phyloP scores from a whole-genome alignment of 2,113 vertebrate species.

The Pseudopodoces humilis region DNA sequence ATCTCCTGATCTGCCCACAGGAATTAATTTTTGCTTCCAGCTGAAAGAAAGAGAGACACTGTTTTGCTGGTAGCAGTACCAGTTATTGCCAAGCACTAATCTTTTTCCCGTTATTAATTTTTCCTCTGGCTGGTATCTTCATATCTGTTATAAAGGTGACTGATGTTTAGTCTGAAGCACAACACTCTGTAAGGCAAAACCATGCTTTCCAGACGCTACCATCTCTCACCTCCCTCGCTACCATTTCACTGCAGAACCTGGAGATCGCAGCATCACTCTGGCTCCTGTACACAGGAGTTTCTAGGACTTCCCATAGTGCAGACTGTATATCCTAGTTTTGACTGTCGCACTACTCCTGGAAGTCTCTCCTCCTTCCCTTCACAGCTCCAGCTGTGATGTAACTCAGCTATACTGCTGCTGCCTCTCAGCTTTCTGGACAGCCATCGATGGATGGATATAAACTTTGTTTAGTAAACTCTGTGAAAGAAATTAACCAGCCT shows the following conservation, averaged over 20 bases:
- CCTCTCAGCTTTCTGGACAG: not conserved
- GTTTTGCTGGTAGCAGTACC: not conserved
- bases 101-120: not conserved
- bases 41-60: not conserved
- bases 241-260: not conserved
- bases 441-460: not conserved
- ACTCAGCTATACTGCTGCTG: not conserved
- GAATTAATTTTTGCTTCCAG: not conserved
- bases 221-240: not conserved
- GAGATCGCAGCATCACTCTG: not conserved
- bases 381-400: not conserved
- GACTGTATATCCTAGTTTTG: rapidly evolving
- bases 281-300: rapidly evolving
- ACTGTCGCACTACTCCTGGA: not conserved
- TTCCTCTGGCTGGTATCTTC: not conserved
- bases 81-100: not conserved
- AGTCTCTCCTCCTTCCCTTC: not conserved
- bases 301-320: not conserved
- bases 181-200: not conserved
- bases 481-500: not conserved
- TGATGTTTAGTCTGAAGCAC: not conserved
- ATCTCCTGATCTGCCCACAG: not conserved
- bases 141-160: not conserved
- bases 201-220: not conserved
- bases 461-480: not conserved